Percentiles rank a stretch among this genome's conserved stretches.
Evolutionary conservation across 2,113 vertebrate species (phyloP).

Genomic region (Chionomys nivalis): DNA sequence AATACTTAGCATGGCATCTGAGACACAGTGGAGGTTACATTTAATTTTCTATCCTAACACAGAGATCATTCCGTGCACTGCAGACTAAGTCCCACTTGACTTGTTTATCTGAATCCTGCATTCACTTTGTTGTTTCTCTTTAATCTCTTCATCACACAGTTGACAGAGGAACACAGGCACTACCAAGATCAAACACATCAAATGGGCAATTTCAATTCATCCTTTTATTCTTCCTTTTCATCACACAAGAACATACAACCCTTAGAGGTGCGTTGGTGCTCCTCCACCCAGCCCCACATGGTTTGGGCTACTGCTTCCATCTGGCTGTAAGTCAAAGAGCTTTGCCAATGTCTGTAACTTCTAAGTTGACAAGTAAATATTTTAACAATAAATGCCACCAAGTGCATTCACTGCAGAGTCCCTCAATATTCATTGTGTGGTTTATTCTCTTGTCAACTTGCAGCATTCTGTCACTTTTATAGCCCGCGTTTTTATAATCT

Average conservation of each 20-base stretch:
- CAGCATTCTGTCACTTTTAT: constrained; percentile 64
- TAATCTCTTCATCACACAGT: constrained; percentile 75
- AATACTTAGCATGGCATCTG: neutral
- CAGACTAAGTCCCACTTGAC: constrained; percentile 66
- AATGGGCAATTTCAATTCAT: constrained; percentile 58
- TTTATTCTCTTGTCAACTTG: constrained; percentile 38
- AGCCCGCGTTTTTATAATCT: constrained; percentile 60
- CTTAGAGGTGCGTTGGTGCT: neutral
- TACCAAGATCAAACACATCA: constrained; percentile 73
- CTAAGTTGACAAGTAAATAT: constrained; percentile 46
- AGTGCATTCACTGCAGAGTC: constrained; percentile 5
- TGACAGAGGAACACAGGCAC: constrained; percentile 72
- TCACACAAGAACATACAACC: constrained; percentile 29
- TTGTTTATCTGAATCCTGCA: constrained; percentile 65
- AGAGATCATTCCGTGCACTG: constrained; percentile 6
- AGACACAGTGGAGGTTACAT: neutral
- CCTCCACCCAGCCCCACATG: neutral
- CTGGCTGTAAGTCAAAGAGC: neutral
- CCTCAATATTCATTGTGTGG: constrained; percentile 64
- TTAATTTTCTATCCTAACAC: neutral
- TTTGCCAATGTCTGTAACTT: neutral
- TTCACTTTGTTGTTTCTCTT: constrained; percentile 71
- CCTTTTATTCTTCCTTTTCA: constrained; percentile 41
- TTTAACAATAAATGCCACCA: constrained; percentile 58
- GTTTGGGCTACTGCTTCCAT: neutral